Conservation (phyloP, 1,140 invertebrate species). For the Anoplophora glabripennis region DNA sequence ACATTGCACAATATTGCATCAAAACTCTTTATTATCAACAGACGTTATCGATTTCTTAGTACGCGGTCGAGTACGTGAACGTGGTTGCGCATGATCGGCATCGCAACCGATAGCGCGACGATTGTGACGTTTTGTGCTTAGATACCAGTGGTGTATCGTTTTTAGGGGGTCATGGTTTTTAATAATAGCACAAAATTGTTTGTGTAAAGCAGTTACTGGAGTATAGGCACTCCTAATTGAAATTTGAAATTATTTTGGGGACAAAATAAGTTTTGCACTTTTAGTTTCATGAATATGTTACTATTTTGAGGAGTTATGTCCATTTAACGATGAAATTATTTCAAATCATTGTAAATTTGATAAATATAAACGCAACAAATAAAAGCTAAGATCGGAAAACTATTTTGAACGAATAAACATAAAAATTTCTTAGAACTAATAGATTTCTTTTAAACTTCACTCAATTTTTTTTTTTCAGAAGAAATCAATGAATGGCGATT, state of each 20-base stretch:
- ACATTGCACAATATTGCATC: background rate
- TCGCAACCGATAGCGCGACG: background rate
- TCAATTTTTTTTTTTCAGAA: conserved; percentile 44
- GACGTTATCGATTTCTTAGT: background rate
- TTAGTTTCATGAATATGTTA: too few species aligned
- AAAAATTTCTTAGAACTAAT: background rate
- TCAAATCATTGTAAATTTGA: too few species aligned
- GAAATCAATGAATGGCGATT: conserved; percentile 71
- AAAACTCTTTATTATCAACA: background rate
- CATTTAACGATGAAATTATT: too few species aligned
- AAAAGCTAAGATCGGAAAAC: background rate
- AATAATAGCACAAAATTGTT: too few species aligned
- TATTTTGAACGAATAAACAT: background rate
- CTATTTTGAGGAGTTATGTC: too few species aligned
- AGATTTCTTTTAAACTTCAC: background rate
- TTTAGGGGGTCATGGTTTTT: background rate
- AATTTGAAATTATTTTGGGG: too few species aligned
- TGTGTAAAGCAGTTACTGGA: too few species aligned
- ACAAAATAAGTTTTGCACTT: too few species aligned
- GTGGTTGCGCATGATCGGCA: background rate
- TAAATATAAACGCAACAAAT: background rate
- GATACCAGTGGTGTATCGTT: background rate
- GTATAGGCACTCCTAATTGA: too few species aligned
- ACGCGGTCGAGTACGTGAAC: background rate
- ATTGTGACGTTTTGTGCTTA: background rate